Percentiles rank a stretch among this genome's conserved stretches.
phyloP scores from a whole-genome alignment of 2,797 vertebrate species.

The Coilia nasus region DNA sequence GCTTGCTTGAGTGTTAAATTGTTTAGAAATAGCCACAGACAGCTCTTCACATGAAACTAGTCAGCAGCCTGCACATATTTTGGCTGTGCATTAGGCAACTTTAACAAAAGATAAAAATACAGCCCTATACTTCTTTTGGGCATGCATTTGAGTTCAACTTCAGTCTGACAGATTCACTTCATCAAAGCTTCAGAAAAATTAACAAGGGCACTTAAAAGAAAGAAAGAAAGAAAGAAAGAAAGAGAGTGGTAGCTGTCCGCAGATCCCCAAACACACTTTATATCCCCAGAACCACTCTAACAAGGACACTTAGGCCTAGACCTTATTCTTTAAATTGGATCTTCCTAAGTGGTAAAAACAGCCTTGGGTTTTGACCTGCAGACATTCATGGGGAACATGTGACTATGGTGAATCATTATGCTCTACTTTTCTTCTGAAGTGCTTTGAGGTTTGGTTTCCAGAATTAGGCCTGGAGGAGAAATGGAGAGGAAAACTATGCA shows the following conservation, averaged over 20 bases:
- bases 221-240: no score
- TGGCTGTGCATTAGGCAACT: background rate
- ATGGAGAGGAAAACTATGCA: background rate
- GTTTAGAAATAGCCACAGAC: background rate
- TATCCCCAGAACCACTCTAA: background rate
- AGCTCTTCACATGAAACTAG: background rate
- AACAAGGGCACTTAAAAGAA: background rate
- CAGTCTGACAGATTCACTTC: background rate
- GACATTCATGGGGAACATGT: background rate
- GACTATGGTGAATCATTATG: constrained; percentile 6
- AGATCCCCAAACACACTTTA: background rate
- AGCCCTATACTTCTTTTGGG: background rate
- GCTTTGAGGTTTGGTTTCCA: background rate
- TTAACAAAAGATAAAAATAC: background rate
- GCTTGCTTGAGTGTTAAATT: background rate
- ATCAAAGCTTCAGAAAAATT: background rate
- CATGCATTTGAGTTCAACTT: background rate
- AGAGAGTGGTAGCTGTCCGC: background rate
- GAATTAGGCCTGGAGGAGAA: background rate
- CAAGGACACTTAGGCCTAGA: background rate
- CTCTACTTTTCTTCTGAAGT: background rate
- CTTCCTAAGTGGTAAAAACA: constrained; percentile 4
- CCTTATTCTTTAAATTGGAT: constrained; percentile 24
- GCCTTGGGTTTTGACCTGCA: background rate
- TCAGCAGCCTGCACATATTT: background rate